Conservation (phyloP, 1,140 invertebrate genomes). For the Parapsyche elsis region DNA sequence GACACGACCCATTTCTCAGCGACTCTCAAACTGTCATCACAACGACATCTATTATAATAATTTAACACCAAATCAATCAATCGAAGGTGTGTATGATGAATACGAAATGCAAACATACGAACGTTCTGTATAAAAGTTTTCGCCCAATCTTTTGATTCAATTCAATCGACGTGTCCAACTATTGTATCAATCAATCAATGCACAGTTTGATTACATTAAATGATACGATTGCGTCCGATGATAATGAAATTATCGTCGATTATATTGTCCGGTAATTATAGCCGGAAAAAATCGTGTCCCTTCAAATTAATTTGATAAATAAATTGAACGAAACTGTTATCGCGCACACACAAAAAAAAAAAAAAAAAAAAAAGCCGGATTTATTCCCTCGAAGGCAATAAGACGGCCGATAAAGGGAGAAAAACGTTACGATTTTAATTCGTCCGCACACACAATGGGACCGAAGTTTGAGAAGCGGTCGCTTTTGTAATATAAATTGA, state of each 20-base stretch:
- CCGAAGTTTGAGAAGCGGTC: constrained; percentile 17
- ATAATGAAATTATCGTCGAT: too few relatives aligned
- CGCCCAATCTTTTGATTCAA: too few relatives aligned
- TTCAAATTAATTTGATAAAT: constrained; percentile 11
- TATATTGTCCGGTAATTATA: not conserved
- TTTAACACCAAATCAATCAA: not conserved
- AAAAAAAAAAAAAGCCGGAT: not conserved
- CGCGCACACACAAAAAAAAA: not conserved
- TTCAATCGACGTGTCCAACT: too few relatives aligned
- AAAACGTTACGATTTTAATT: constrained; percentile 8
- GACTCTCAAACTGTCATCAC: not conserved
- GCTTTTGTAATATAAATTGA: constrained; percentile 23
- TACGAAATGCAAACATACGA: too few relatives aligned
- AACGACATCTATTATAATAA: too few relatives aligned
- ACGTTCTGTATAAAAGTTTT: too few relatives aligned
- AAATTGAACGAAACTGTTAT: not conserved
- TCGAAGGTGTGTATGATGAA: too few relatives aligned
- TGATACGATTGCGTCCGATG: too few relatives aligned
- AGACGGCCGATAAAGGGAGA: not conserved
- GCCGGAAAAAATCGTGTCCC: not conserved
- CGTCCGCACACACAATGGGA: not conserved
- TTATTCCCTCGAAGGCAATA: not conserved
- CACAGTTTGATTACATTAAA: too few relatives aligned
- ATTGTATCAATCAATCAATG: too few relatives aligned
- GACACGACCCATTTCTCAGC: not conserved